Conservation (phyloP, 2,888 invertebrate species). For the Pyrochroa serraticornis region DNA sequence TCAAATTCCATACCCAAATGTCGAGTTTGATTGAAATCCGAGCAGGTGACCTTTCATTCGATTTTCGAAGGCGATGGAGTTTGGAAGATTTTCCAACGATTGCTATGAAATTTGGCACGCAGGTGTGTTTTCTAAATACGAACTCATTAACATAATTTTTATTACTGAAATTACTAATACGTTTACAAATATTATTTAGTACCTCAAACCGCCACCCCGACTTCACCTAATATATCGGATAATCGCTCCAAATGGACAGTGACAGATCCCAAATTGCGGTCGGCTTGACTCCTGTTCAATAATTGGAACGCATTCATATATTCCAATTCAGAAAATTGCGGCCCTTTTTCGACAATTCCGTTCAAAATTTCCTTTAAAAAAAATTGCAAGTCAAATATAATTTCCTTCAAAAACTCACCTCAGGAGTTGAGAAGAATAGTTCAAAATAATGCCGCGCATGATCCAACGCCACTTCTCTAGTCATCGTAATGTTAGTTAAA, state of each 20-base stretch:
- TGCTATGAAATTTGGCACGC: neutral
- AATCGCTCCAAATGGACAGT: slow-evolving; percentile 77
- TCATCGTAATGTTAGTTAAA: slow-evolving; percentile 82
- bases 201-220: slow-evolving; percentile 77
- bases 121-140: too few species aligned
- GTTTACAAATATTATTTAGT: neutral
- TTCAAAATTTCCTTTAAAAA: slow-evolving; percentile 78
- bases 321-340: slow-evolving; percentile 86
- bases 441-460: slow-evolving; percentile 89
- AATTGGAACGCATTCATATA: slow-evolving; percentile 85
- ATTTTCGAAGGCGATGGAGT: too few species aligned
- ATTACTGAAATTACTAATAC: neutral
- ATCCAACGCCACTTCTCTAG: slow-evolving; percentile 83
- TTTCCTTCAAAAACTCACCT: slow-evolving; percentile 62
- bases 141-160: too few species aligned
- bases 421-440: slow-evolving; percentile 79
- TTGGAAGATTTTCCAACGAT: neutral
- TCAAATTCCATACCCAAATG: too few species aligned
- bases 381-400: too few species aligned
- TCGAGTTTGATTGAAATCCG: too few species aligned
- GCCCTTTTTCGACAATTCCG: slow-evolving; percentile 83
- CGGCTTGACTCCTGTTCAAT: slow-evolving; percentile 67
- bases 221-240: slow-evolving; percentile 83
- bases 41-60: too few species aligned
- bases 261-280: slow-evolving; percentile 63